phyloP scores from a whole-genome alignment of 2,888 invertebrate species.

The Iphiclides podalirius region DNA sequence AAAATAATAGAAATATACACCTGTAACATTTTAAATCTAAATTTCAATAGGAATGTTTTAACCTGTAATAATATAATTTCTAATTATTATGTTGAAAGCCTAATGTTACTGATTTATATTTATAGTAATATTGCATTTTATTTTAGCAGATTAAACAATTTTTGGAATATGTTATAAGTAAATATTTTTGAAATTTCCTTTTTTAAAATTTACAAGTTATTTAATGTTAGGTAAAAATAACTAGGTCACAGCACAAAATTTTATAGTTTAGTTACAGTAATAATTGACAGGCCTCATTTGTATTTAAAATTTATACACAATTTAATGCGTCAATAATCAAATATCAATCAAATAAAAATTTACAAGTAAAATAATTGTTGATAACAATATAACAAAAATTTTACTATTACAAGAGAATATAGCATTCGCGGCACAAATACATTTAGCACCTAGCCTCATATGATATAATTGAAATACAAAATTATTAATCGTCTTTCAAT shows the following conservation, averaged over 20 bases:
- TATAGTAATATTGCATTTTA: too few species aligned
- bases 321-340: neutral
- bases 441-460: conserved; percentile 12
- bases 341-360: neutral
- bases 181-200: too few species aligned
- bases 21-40: neutral
- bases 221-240: neutral
- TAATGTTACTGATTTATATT: too few species aligned
- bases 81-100: neutral
- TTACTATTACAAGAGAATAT: neutral
- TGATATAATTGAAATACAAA: conserved; percentile 8
- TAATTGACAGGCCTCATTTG: neutral
- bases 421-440: conserved; percentile 10
- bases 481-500: conserved; percentile 52
- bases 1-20: neutral
- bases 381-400: neutral
- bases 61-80: conserved; percentile 9
- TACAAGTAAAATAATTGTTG: neutral
- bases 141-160: too few species aligned
- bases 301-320: neutral
- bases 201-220: too few species aligned
- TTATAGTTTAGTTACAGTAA: neutral
- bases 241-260: neutral
- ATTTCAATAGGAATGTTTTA: conserved; percentile 14
- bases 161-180: too few species aligned